Conservation (phyloP, 1,140 invertebrate species). For the Tachypleus tridentatus region DNA sequence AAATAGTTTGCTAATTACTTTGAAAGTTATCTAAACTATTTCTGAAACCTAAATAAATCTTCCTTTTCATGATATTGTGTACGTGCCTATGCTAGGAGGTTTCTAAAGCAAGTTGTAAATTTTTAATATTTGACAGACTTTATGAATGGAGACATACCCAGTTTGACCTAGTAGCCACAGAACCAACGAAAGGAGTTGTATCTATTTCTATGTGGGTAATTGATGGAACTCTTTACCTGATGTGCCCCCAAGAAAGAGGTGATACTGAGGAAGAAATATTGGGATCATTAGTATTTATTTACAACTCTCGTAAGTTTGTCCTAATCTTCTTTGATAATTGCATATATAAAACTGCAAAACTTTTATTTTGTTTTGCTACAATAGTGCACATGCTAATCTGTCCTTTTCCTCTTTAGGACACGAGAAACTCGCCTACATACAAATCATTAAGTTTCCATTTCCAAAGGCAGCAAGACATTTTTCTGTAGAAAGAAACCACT, state of each 20-base stretch:
- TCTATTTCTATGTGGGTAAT: conserved; percentile 9
- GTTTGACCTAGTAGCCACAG: conserved; percentile 7
- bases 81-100: background rate
- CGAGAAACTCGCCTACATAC: background rate
- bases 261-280: background rate
- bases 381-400: no score
- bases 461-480: conserved; percentile 11
- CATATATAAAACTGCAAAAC: background rate
- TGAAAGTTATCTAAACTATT: no score
- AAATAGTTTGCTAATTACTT: no score
- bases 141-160: conserved; percentile 14
- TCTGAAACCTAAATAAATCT: no score
- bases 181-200: background rate
- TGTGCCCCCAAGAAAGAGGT: background rate
- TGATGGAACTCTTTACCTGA: conserved; percentile 11
- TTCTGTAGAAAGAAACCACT: conserved; percentile 4
- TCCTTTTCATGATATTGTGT: background rate
- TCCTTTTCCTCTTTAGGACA: background rate
- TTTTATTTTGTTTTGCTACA: no score
- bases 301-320: conserved; percentile 7
- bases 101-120: background rate
- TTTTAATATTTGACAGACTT: conserved; percentile 3
- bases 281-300: conserved; percentile 7
- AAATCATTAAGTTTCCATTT: background rate
- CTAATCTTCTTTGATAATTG: background rate